Conservation (phyloP, 2,888 invertebrate species). For the Heliconius ismenius region DNA sequence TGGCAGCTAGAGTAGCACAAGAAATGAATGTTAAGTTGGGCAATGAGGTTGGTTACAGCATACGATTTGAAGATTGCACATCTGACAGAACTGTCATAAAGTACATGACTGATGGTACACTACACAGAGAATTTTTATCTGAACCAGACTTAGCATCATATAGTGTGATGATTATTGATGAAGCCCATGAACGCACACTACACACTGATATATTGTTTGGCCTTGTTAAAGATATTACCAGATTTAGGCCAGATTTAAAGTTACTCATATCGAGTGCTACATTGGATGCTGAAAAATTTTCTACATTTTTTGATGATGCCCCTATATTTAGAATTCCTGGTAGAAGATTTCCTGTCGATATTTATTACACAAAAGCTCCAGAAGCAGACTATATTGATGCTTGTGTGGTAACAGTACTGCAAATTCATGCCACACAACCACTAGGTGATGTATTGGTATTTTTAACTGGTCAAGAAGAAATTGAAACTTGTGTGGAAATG, state of each 20-base stretch:
- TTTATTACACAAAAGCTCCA: conserved; percentile 99
- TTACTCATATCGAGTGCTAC: conserved; percentile 98
- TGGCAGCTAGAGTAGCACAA: conserved; percentile 97
- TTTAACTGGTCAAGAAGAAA: conserved; percentile 95
- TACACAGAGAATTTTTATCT: conserved; percentile 97
- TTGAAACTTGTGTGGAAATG: conserved; percentile 94
- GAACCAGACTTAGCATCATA: conserved; percentile 98
- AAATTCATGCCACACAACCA: conserved; percentile 99
- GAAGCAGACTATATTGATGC: conserved; percentile 99
- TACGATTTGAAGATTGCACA: conserved; percentile 99
- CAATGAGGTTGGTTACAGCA: conserved; percentile 93
- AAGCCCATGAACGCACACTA: conserved; percentile 98
- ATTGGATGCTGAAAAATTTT: conserved; percentile 98
- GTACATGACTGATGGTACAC: conserved; percentile 99
- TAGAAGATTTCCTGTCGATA: conserved; percentile 98
- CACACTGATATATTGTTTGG: conserved; percentile 99
- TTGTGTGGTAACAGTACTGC: conserved; percentile 97
- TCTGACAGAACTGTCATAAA: conserved; percentile 97
- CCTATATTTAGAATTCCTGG: conserved; percentile 99
- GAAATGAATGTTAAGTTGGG: conserved; percentile 98
- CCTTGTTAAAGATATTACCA: conserved; percentile 96
- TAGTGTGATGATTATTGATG: conserved; percentile 99
- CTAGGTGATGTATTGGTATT: conserved; percentile 98
- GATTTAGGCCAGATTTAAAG: conserved; percentile 96
- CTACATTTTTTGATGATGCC: conserved; percentile 98